phyloP scores from a whole-genome alignment of 2,888 invertebrate species.

The Thymelicus lineola region DNA sequence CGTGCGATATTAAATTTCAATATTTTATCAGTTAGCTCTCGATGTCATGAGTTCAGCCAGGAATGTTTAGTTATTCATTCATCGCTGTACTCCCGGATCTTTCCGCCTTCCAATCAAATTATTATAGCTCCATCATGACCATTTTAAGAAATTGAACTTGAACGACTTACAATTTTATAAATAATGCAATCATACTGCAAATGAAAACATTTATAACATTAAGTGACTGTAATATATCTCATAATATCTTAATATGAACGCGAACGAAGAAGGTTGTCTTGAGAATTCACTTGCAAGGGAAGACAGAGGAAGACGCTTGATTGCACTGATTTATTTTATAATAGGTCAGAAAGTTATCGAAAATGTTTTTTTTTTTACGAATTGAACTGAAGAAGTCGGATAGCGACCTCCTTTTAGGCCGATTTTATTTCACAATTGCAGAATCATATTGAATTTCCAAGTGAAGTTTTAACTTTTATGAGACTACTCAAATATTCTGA shows the following conservation, averaged over 20 bases:
- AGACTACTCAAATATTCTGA: conserved; percentile 30
- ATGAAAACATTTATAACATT: conserved; percentile 14
- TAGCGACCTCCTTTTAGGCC: conserved; percentile 2
- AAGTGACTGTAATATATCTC: conserved; percentile 47
- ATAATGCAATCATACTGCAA: not conserved
- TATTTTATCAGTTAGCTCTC: too few species aligned
- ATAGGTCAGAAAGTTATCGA: not conserved
- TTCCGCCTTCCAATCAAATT: too few species aligned
- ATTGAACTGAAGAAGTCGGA: not conserved
- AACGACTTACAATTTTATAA: too few species aligned
- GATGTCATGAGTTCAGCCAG: too few species aligned
- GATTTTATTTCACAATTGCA: conserved; percentile 16
- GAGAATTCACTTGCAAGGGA: conserved; percentile 60
- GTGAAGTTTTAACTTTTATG: conserved; percentile 33
- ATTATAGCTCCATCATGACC: too few species aligned
- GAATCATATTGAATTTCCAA: conserved; percentile 33
- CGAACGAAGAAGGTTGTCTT: conserved; percentile 53
- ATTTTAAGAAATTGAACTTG: too few species aligned
- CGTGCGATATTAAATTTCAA: too few species aligned
- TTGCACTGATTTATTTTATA: conserved; percentile 51
- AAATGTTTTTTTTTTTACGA: not conserved
- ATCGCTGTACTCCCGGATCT: too few species aligned
- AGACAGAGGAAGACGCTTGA: conserved; percentile 79
- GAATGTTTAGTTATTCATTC: too few species aligned
- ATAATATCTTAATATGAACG: conserved; percentile 52